Base-by-base conservation (phyloP, 2,797 vertebrate genomes). In the Melanotaenia trifasciata region DNA sequence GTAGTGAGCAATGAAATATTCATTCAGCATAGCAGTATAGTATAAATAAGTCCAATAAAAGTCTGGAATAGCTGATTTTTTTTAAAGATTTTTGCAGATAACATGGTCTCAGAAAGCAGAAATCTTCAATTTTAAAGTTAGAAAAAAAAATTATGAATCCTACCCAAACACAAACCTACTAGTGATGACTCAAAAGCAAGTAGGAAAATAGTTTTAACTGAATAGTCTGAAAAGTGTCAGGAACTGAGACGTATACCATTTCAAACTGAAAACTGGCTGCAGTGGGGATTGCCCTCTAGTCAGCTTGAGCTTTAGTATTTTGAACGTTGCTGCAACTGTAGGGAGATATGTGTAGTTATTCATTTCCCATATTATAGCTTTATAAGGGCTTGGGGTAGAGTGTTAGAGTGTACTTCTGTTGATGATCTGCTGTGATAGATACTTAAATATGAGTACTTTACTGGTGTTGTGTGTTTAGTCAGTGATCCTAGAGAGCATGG, bases 391-490 rank as follows among this genome's bases (percentile, higher is more conserved):
- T 4, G 30, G 59, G 66, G 64, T 53, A 54, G 62, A 22, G 38
- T 63, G 47, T 64, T 73, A 75, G 61, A 68, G 60, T 71, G 79
- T 60, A 51, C 59, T 78, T 77, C 61, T 60, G 12, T 20, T 87
- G 82, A 87, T 79, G 83, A 87, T 90, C 72, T 67, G 57, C 77
- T 72, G 61, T 72, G 57, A 40, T 64, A 58, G 80, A 85, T 69
- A 45, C 54, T 30, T 30, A 57, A 67, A 81, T 80, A 76, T 22
- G 10, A 85, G 80, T 53, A 54, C 57, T 72, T 47, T 56, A 70
- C 35, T 68, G 56, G 13, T 45, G 22, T 4, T 64, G 62, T 47
- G 67, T 75, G 69, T 67, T 65, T 59, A 38, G 38, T 76, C 59
- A 72, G 65, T 54, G 73, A 83, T 81, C 67, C 78, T 63, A 67